Base-by-base conservation (phyloP, 2,888 invertebrate genomes). In the Formica aserva region DNA sequence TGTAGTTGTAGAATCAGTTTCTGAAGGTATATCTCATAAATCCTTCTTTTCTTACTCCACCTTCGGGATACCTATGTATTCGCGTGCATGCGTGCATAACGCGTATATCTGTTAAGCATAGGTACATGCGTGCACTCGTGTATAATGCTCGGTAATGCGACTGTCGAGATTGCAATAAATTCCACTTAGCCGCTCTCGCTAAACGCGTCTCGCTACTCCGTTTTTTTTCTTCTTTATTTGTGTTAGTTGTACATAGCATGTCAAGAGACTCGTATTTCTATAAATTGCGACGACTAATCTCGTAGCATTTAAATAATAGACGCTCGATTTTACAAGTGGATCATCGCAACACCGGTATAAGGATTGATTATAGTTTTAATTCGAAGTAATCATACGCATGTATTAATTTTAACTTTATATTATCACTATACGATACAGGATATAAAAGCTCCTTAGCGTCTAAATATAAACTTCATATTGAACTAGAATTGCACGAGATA, bases 91-190 rank as follows among this genome's bases (percentile, higher is more conserved):
- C 63, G 62, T n/a, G 67, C 22, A 81, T 78, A 66, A 85, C 78
- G 69, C 80, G 75, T 85, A 48, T 48, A 85, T 76, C 81, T 65
- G 83, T 62, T 57, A 65, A 48, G 63, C 72, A 22, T 62, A 32
- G 8, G 48, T 63, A 45, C 71, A 77, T 29, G 66, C 65, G 66
- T 88, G 22, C 52, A 38, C 9, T 38, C 26, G 75, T n/a, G 83
- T 72, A 83, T 66, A 85, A 88, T 85, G 85, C 84, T 52, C 82
- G 81, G 71, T 84, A 82, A 83, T 86, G 82, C 88, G 84, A 82
- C 88, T 89, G 91, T 91, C 91, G 91, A 78, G 88, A 86, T 84
- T 76, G 90, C 84, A 86, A 91, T 91, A 91, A 91, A 91, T 91
- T 91, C 91, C 92, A 91, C 91, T 91, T 89, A 91, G 88, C 86